Evolutionary conservation across 1,140 invertebrate species (phyloP).

Genomic region (Drosophila tristis): DNA sequence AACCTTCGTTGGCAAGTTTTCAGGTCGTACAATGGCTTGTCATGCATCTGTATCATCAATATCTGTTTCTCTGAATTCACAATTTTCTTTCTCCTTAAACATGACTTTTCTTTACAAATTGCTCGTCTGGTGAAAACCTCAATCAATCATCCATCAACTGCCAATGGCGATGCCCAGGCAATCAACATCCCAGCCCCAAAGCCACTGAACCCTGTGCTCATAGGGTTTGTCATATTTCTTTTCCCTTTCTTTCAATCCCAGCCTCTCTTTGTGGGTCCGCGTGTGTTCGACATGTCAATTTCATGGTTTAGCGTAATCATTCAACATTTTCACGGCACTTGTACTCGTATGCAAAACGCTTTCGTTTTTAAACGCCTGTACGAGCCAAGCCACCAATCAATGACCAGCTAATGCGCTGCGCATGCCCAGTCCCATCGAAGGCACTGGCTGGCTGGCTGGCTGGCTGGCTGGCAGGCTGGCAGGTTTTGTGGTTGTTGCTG

Average conservation of each 20-base stretch:
- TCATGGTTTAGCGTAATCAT: slow-evolving; percentile 52
- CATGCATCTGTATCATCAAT: slow-evolving; percentile 24
- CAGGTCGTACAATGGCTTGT: slow-evolving; percentile 22
- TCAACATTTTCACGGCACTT: slow-evolving; percentile 38
- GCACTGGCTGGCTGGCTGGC: slow-evolving; percentile 23
- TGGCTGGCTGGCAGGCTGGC: slow-evolving; percentile 14
- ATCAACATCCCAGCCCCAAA: slow-evolving; percentile 43
- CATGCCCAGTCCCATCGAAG: slow-evolving; percentile 40
- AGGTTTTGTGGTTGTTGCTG: slow-evolving; percentile 19
- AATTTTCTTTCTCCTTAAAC: slow-evolving; percentile 39
- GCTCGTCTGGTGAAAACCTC: slow-evolving; percentile 70
- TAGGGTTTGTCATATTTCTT: slow-evolving; percentile 44
- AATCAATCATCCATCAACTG: slow-evolving; percentile 77
- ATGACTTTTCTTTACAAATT: slow-evolving; percentile 52
- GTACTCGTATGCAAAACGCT: slow-evolving; percentile 60
- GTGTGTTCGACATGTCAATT: slow-evolving; percentile 64
- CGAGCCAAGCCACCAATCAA: slow-evolving; percentile 4
- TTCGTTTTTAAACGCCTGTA: slow-evolving; percentile 59
- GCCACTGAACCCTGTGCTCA: slow-evolving; percentile 51
- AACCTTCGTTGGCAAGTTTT: slow-evolving; percentile 2
- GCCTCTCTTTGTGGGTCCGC: not conserved
- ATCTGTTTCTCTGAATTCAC: slow-evolving; percentile 37
- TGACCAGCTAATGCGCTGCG: slow-evolving; percentile 39
- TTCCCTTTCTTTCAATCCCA: slow-evolving; percentile 29
- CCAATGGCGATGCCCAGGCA: slow-evolving; percentile 8